Evolutionary conservation across 2,888 invertebrate species (phyloP).

Genomic region (Emmelina monodactyla): DNA sequence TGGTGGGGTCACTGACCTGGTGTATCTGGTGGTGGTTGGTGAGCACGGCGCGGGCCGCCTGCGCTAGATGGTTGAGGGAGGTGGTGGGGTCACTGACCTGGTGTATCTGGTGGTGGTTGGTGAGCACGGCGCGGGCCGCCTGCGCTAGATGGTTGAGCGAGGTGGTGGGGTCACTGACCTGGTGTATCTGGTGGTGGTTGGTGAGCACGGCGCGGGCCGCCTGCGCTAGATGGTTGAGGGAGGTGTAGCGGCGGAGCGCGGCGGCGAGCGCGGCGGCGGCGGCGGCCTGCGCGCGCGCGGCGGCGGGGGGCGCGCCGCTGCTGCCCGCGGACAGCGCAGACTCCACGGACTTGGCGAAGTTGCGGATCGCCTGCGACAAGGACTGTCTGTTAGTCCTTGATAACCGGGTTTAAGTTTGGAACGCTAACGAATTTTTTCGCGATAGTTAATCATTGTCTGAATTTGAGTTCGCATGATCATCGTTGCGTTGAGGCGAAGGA

Average conservation of each 20-base stretch:
- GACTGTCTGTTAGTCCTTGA: too few relatives aligned
- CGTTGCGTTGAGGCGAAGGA: too few relatives aligned
- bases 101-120: conserved; percentile 87
- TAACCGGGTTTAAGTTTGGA: too few relatives aligned
- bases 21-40: background rate
- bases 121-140: conserved; percentile 70
- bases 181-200: conserved; percentile 75
- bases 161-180: background rate
- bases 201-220: conserved; percentile 85
- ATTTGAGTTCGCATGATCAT: too few relatives aligned
- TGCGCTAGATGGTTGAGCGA: too few relatives aligned
- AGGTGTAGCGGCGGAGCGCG: conserved; percentile 88
- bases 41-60: background rate
- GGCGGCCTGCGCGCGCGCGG: conserved; percentile 88
- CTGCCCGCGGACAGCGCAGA: conserved; percentile 86
- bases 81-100: conserved; percentile 70
- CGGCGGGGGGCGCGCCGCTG: conserved; percentile 82
- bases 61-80: background rate
- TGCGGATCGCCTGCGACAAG: conserved; percentile 65
- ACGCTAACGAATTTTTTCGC: too few relatives aligned
- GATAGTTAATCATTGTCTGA: too few relatives aligned
- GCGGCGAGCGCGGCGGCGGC: conserved; percentile 92
- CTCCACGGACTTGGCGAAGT: conserved; percentile 71
- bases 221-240: conserved; percentile 89
- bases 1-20: background rate